Base-by-base conservation (phyloP, 2,888 invertebrate species). In the Erebia aethiops region DNA sequence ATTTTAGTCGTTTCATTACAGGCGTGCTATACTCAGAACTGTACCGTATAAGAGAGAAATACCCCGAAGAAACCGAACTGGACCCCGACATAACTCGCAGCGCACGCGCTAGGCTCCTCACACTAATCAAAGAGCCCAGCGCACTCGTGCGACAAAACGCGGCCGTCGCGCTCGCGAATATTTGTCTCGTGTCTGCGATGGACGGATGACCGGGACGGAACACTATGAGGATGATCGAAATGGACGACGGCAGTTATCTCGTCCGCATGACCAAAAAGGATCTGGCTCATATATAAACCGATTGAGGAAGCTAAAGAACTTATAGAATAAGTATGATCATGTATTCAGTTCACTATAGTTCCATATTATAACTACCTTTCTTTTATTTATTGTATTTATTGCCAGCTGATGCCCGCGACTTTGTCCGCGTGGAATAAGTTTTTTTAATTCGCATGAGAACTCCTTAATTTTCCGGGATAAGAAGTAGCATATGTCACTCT, bases 121-220 rank as follows among this genome's bases (percentile, higher is more conserved):
- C 94, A 68, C 88, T 96, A 1, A 81, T 95, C 61, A 93, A 93
- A 67, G 95, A 95, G 77, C 81, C 90, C 4, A 91, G 93, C 71
- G 89, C 94, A 1, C 84, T 84, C 9, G 95, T 95, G 1, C 82
- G 95, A 14, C 92, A 94, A 73, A 91, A 94, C 79, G 90, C 95
- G 0, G 95, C 94, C 0, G 87, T 94, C 80, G 95, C 95, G 0
- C 89, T 95, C 18, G 94, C 95, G 0, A 88, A 88, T 75, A 81
- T 93, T 1, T 90, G 90, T 66, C 82, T 92, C 0, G 82, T 87
- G 3, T 74, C 18, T 52, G 64, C 65, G 18, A 10, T 70, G 64
- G 71, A 71, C 51, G 67, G 56, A 62, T 51, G 62, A 64, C 71
- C 52, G 14, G 21, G 13, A 13, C 62, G 26, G 14, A 65, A 10